Evolutionary conservation across 2,113 vertebrate species (phyloP).

Genomic region (Sakesphorus luctuosus): DNA sequence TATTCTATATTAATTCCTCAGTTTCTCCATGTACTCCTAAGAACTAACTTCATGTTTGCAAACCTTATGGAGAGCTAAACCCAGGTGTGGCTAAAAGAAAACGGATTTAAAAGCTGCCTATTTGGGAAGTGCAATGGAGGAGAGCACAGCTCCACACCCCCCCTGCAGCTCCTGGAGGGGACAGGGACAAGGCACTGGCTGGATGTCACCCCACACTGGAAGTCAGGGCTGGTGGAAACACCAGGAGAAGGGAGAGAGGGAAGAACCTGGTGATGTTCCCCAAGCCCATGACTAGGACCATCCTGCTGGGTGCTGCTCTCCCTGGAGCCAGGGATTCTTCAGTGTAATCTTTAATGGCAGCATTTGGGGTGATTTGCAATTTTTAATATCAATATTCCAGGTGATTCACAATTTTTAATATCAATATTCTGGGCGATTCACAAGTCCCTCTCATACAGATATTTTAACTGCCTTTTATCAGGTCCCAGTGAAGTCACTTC

Average conservation of each 20-base stretch:
- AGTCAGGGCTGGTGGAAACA: accelerated
- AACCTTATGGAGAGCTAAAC: not conserved
- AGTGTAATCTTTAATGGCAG: accelerated
- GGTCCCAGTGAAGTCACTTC: accelerated
- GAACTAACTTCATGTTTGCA: not conserved
- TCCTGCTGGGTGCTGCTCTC: not conserved
- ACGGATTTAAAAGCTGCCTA: accelerated
- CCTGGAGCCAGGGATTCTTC: accelerated
- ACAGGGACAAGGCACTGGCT: accelerated
- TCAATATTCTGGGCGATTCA: accelerated
- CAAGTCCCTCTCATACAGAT: accelerated
- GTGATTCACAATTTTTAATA: accelerated
- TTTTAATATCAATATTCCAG: accelerated
- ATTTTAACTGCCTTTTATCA: not conserved
- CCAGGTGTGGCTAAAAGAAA: accelerated
- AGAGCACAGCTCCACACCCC: not conserved
- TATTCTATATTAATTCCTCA: accelerated
- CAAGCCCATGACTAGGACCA: accelerated
- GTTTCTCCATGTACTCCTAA: accelerated
- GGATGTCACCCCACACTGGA: not conserved
- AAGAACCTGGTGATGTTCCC: accelerated
- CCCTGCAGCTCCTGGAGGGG: accelerated
- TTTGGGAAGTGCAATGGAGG: not conserved
- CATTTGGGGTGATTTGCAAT: accelerated
- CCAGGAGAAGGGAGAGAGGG: not conserved